Conservation (phyloP, 2,888 invertebrate genomes). For the Hirtodrosophila duncani region DNA sequence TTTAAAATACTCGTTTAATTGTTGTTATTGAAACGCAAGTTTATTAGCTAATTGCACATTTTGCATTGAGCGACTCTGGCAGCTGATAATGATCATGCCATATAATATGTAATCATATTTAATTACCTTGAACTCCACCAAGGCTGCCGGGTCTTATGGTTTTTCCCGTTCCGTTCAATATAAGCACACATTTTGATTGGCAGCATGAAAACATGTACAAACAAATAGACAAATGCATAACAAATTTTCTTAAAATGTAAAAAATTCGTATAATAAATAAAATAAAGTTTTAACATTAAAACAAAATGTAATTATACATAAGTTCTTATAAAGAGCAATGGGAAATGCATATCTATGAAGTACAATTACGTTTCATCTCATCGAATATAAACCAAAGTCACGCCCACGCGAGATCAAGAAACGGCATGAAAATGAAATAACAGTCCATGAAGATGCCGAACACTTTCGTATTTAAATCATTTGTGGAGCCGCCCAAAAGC, state of each 20-base stretch:
- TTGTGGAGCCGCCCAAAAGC: too few relatives aligned
- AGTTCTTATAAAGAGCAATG: too few relatives aligned
- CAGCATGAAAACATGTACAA: background rate
- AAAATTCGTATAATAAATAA: too few relatives aligned
- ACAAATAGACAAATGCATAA: too few relatives aligned
- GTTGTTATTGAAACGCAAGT: slow-evolving; percentile 7
- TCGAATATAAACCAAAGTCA: too few relatives aligned
- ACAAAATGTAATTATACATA: too few relatives aligned
- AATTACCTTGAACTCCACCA: slow-evolving; percentile 8
- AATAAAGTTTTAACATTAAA: too few relatives aligned
- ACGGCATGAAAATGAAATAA: background rate
- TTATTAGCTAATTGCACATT: slow-evolving; percentile 2
- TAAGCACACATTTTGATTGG: background rate
- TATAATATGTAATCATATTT: slow-evolving; percentile 3
- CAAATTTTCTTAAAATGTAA: too few relatives aligned
- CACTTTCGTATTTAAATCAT: background rate
- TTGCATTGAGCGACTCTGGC: slow-evolving; percentile 4
- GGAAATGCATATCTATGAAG: too few relatives aligned
- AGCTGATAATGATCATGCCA: slow-evolving; percentile 6
- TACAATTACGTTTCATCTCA: too few relatives aligned
- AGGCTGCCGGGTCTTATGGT: slow-evolving; percentile 28
- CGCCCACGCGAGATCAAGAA: too few relatives aligned
- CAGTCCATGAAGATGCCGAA: background rate
- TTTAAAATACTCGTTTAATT: too few relatives aligned
- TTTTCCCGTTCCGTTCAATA: slow-evolving; percentile 7